Evolutionary conservation across 2,888 invertebrate genomes (phyloP).

Genomic region (Agrochola macilenta): DNA sequence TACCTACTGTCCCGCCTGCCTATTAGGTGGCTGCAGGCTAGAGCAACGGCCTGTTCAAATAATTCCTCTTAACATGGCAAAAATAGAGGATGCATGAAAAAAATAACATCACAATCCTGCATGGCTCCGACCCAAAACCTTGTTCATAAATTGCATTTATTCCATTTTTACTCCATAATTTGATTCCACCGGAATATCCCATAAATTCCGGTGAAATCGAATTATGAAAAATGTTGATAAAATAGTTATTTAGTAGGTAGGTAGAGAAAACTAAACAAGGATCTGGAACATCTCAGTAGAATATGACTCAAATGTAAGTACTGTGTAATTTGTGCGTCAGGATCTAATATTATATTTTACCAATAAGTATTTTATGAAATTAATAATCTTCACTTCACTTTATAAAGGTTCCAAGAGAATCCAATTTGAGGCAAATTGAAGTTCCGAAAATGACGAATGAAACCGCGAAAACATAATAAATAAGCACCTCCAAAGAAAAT

Average conservation of each 20-base stretch:
- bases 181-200: no score
- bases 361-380: neutral
- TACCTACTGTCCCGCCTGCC: conserved; percentile 7
- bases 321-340: neutral
- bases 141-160: conserved; percentile 26
- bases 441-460: conserved; percentile 32
- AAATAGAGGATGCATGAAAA: conserved; percentile 41
- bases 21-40: conserved; percentile 11
- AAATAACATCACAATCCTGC: conserved; percentile 27
- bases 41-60: conserved; percentile 43
- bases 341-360: neutral
- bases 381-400: neutral
- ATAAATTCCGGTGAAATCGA: neutral
- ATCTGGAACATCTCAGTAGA: neutral
- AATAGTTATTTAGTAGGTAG: neutral
- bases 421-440: conserved; percentile 14
- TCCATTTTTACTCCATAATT: neutral
- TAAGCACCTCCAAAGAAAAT: conserved; percentile 50
- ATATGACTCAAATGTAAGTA: neutral
- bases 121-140: conserved; percentile 26
- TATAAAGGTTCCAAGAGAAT: conserved; percentile 8
- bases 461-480: conserved; percentile 32
- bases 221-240: neutral
- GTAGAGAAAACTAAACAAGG: neutral
- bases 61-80: conserved; percentile 43